Evolutionary conservation across 2,113 vertebrate genomes (phyloP).

Genomic region (Cranoglanis bouderius): DNA sequence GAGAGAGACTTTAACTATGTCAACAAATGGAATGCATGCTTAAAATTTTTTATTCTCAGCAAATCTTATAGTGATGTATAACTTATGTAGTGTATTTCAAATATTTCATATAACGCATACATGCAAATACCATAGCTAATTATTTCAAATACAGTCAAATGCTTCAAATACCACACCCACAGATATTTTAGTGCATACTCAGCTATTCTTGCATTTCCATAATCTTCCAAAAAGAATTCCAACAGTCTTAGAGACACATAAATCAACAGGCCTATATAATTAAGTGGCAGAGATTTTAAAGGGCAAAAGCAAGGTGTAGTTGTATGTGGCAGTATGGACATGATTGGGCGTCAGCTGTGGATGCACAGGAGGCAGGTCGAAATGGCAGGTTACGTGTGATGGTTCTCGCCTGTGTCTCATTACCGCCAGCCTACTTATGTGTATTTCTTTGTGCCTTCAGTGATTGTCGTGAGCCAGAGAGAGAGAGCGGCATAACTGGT

Average conservation of each 20-base stretch:
- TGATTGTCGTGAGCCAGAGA: background rate
- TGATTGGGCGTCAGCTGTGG: background rate
- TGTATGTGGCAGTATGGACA: background rate
- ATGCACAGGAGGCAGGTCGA: background rate
- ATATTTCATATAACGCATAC: background rate
- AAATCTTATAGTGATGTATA: no score
- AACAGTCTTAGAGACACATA: background rate
- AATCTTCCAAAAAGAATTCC: background rate
- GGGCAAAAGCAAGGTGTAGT: background rate
- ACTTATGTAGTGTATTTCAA: background rate
- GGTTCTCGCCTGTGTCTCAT: no score
- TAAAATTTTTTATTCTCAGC: background rate
- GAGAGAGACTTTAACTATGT: no score
- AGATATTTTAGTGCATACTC: background rate
- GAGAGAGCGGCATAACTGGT: background rate
- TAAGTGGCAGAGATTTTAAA: constrained; percentile 10
- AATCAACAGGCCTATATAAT: background rate
- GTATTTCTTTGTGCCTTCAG: background rate
- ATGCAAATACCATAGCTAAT: background rate
- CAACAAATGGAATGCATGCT: background rate
- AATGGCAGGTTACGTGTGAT: background rate
- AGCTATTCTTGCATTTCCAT: background rate
- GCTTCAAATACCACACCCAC: background rate
- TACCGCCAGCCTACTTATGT: background rate
- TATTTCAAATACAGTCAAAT: background rate